phyloP scores from a whole-genome alignment of 2,888 invertebrate genomes.

The Andricus curvator region DNA sequence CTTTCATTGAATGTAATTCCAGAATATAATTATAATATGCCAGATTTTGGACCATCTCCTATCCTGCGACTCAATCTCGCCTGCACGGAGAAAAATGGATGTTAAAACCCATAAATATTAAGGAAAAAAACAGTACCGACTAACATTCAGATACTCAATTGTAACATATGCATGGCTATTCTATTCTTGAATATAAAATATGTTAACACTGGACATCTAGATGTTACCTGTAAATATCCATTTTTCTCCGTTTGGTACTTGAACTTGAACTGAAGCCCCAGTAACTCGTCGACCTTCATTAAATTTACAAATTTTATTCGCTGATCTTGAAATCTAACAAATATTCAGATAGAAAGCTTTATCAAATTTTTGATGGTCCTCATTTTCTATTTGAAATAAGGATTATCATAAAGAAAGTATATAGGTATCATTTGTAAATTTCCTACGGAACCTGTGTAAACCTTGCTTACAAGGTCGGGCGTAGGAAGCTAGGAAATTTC shows the following conservation, averaged over 20 bases:
- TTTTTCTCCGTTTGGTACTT: neutral
- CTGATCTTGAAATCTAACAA: neutral
- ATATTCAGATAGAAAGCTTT: neutral
- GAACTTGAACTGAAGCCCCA: slow-evolving; percentile 23
- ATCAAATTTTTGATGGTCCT: neutral
- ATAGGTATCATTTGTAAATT: neutral
- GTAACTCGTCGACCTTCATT: slow-evolving; percentile 29
- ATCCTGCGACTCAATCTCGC: too few relatives aligned
- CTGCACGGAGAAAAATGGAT: too few relatives aligned
- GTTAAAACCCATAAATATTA: too few relatives aligned
- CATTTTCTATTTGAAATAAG: neutral
- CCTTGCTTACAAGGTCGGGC: neutral
- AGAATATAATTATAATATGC: too few relatives aligned
- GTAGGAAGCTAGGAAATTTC: neutral
- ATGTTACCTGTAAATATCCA: too few relatives aligned
- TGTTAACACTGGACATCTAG: too few relatives aligned
- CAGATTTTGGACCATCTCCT: too few relatives aligned
- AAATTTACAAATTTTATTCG: slow-evolving; percentile 20
- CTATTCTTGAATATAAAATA: too few relatives aligned
- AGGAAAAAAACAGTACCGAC: too few relatives aligned
- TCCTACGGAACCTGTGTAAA: neutral
- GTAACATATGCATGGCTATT: too few relatives aligned
- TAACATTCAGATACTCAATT: too few relatives aligned
- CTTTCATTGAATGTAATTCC: too few relatives aligned
- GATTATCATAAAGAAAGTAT: neutral